These are phyloP conservation scores for Criorhina ranunculi DNA, from an alignment of 2,888 invertebrate species.

Conservation along the genomic window DNA sequence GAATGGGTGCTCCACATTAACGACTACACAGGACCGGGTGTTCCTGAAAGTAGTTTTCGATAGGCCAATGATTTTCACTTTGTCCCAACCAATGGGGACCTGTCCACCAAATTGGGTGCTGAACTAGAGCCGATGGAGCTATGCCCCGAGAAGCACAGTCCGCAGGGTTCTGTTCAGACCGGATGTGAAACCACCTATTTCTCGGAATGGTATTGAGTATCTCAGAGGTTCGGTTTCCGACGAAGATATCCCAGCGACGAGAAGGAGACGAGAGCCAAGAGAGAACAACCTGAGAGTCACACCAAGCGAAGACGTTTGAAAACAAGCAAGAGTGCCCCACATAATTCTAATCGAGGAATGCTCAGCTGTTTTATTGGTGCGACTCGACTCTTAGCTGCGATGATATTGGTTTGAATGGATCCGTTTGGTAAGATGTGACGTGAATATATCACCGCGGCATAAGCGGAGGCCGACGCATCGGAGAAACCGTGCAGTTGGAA, in stretches of 20 bases:
- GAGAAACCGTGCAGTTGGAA: slow-evolving; percentile 47
- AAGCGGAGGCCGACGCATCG: slow-evolving; percentile 38
- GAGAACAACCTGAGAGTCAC: slow-evolving; percentile 79
- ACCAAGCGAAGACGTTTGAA: slow-evolving; percentile 61
- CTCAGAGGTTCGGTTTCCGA: slow-evolving; percentile 64
- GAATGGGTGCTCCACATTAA: background rate
- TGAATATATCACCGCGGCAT: background rate
- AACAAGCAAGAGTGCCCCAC: slow-evolving; percentile 41
- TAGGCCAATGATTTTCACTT: slow-evolving; percentile 6
- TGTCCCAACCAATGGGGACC: slow-evolving; percentile 18
- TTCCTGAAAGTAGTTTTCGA: background rate
- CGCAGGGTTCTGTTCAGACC: slow-evolving; percentile 70
- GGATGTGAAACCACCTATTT: slow-evolving; percentile 67
- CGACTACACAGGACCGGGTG: background rate
- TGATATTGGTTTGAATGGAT: slow-evolving; percentile 3
- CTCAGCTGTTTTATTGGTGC: slow-evolving; percentile 32
- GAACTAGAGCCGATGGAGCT: slow-evolving; percentile 41
- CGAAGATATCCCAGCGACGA: slow-evolving; percentile 64
- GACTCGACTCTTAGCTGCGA: slow-evolving; percentile 37
- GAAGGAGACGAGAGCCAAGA: slow-evolving; percentile 78
- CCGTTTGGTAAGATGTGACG: slow-evolving; percentile 13
- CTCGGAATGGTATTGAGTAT: slow-evolving; percentile 60
- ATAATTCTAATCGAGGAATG: slow-evolving; percentile 56
- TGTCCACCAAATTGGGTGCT: slow-evolving; percentile 30
- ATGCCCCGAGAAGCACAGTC: slow-evolving; percentile 76